Evolutionary conservation across 2,797 vertebrate species (phyloP).

Genomic region (Chaunax sp.): DNA sequence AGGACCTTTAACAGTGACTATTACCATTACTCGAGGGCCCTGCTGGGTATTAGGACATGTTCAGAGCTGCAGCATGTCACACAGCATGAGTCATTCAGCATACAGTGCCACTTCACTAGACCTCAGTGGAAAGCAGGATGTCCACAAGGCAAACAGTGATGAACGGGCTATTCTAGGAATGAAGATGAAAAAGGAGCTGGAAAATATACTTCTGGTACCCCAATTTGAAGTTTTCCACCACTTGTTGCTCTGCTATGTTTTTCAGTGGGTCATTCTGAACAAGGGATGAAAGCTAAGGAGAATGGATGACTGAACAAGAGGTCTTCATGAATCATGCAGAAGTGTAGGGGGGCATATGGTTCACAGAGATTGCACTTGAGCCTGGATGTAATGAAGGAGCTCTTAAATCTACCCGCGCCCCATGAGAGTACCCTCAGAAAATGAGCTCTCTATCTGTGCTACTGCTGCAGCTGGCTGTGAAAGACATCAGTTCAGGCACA

Average conservation of each 20-base stretch:
- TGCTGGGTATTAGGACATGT: slow-evolving; percentile 45
- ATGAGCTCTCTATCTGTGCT: slow-evolving; percentile 70
- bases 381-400: slow-evolving; percentile 66
- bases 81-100: slow-evolving; percentile 65
- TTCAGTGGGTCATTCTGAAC: slow-evolving; percentile 86
- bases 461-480: slow-evolving; percentile 67
- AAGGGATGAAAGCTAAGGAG: slow-evolving; percentile 83
- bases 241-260: slow-evolving; percentile 73
- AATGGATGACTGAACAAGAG: slow-evolving; percentile 60
- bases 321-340: slow-evolving; percentile 63
- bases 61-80: slow-evolving; percentile 58
- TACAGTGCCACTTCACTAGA: slow-evolving; percentile 67
- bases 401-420: slow-evolving; percentile 66
- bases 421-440: slow-evolving; percentile 54
- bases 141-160: slow-evolving; percentile 71
- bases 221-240: slow-evolving; percentile 82
- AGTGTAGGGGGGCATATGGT: slow-evolving; percentile 43
- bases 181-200: slow-evolving; percentile 74
- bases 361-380: slow-evolving; percentile 61
- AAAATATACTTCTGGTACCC: slow-evolving; percentile 84
- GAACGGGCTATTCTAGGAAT: slow-evolving; percentile 70
- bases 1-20: slow-evolving; percentile 15
- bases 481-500: slow-evolving; percentile 58
- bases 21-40: slow-evolving; percentile 13
- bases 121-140: slow-evolving; percentile 73